Conservation (phyloP, 2,113 vertebrate species). For the Tyto alba region DNA sequence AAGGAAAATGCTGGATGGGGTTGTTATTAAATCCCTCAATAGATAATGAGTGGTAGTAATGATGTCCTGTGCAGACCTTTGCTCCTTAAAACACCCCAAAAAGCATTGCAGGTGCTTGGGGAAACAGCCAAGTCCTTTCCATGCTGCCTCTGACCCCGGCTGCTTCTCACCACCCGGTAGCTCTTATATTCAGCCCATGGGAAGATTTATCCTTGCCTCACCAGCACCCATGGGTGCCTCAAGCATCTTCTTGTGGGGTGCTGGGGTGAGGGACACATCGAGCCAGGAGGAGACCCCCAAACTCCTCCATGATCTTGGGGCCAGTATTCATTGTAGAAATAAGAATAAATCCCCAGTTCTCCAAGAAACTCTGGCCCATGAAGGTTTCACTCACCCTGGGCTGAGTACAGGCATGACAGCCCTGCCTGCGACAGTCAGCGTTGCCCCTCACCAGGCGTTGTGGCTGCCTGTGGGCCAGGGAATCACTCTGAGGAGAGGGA, state of each 20-base stretch:
- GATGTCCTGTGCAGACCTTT: background rate
- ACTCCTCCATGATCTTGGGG: background rate
- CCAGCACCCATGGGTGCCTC: background rate
- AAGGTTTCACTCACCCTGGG: fast-evolving
- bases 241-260: background rate
- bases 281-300: background rate
- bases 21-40: background rate
- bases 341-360: background rate
- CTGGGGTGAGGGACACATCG: background rate
- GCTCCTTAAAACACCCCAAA: background rate
- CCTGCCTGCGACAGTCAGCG: background rate
- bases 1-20: fast-evolving
- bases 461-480: background rate
- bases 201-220: background rate
- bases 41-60: background rate
- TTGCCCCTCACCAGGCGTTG: background rate
- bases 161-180: fast-evolving
- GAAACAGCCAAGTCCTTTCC: background rate
- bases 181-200: background rate
- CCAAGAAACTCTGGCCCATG: background rate
- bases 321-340: background rate
- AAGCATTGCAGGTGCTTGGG: fast-evolving
- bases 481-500: background rate
- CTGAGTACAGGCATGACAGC: fast-evolving
- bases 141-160: fast-evolving